Evolutionary conservation across 2,888 invertebrate genomes (phyloP), one percentile per base, ranked within the genome.

Genomic region (Odontocerum albicorne): DNA sequence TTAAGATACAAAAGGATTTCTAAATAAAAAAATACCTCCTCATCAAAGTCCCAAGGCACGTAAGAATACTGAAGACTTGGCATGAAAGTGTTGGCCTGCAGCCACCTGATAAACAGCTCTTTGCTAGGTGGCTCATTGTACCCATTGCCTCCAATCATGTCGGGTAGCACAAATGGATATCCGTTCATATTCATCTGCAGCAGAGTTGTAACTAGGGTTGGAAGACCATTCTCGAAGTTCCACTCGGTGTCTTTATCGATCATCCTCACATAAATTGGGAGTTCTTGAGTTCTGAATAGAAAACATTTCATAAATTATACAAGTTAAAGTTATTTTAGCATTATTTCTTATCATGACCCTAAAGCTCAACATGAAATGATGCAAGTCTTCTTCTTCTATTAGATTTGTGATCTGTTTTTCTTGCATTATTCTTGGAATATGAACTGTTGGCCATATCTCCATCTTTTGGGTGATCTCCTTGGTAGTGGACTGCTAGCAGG

Each of bases 61-160:
- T 81, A 83, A 2, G 90, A 90, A 66, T 88, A 88, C 70, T 92
- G 90, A 63, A 92, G 73, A 10, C 83, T 75, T 0, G 91, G 89
- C 83, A 92, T 86, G 64, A 89, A 89, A 0, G 83, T 80, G 59
- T 85, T 87, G 0, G 87, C 83, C 68, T 89, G 85, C 38, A 87
- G 68, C 90, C 90, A 91, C 54, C 90, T 77, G 22, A 90, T 76
- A 64, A 85, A 87, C 13, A 87, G 67, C 64, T 86, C 84, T 51
- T 81, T 80, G 3, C 71, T 72, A 7, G 81, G 73, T 0, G 69
- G 67, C 35, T 74, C 69, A 2, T 73, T 66, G 63, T 83, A 83
- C 1, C 80, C 82, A 65, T 83, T 85, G 13, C 85, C 86, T 2
- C 85, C 86, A 50, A 86, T 82, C 85, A 90, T 88, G 66, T 90